phyloP scores from a whole-genome alignment of 30 jellyfish, hydroid and myxozoan species.

The Mastigias papua region DNA sequence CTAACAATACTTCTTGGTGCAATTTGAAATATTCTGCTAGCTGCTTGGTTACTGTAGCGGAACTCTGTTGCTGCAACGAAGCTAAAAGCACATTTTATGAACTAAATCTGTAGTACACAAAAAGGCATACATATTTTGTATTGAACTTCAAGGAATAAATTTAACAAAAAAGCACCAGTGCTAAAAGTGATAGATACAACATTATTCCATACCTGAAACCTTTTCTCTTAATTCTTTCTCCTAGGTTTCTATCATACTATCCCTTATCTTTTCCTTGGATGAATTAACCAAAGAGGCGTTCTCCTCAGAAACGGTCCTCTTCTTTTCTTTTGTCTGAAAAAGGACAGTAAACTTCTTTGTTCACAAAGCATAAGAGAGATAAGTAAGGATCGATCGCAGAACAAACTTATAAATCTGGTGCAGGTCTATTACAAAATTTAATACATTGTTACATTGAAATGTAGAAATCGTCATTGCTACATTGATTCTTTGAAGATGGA shows the following conservation, averaged over 20 bases:
- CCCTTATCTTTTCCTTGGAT: not conserved
- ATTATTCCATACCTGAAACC: not conserved
- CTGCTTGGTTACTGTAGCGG: slow-evolving; percentile 27
- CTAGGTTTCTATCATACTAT: not conserved
- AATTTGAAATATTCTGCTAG: slow-evolving; percentile 29
- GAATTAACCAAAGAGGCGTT: not conserved
- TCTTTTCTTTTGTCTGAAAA: not conserved
- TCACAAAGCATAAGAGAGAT: too few species aligned
- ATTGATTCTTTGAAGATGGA: not conserved
- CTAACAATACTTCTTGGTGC: slow-evolving; percentile 29
- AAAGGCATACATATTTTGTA: not conserved
- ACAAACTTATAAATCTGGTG: too few species aligned
- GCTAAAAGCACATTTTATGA: not conserved
- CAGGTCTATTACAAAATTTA: too few species aligned
- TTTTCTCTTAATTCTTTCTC: not conserved
- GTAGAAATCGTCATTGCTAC: not conserved
- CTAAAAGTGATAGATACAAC: too few species aligned
- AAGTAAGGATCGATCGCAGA: too few species aligned
- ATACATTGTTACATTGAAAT: too few species aligned
- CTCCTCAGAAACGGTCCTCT: not conserved
- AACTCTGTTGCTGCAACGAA: slow-evolving; percentile 35
- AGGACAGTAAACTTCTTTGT: too few species aligned
- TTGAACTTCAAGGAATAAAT: too few species aligned
- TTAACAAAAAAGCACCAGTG: too few species aligned
- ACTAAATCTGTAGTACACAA: not conserved